Evolutionary conservation across 2,888 invertebrate genomes (phyloP).

Genomic region (Aelia acuminata): DNA sequence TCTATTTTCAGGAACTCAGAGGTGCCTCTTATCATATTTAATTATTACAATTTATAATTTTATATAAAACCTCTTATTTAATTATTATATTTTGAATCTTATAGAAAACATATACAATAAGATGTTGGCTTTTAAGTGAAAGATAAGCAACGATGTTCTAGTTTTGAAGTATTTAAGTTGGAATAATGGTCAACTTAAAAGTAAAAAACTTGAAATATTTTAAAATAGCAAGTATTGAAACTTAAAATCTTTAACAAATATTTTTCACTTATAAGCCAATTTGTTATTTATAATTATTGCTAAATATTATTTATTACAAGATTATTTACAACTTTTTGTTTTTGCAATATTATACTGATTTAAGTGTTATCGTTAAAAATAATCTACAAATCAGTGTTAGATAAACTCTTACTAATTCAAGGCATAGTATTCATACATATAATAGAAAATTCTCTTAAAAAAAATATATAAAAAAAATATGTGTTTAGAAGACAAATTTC

Average conservation of each 20-base stretch:
- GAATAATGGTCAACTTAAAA: not conserved
- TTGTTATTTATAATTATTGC: too few species aligned
- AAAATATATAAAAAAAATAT: slow-evolving; percentile 46
- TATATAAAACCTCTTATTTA: not conserved
- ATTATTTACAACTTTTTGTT: not conserved
- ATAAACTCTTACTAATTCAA: not conserved
- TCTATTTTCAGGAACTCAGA: slow-evolving; percentile 8
- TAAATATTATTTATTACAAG: too few species aligned
- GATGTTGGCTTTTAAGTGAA: not conserved
- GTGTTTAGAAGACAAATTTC: slow-evolving; percentile 1
- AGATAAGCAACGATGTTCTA: not conserved
- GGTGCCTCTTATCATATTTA: not conserved
- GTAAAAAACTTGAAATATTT: not conserved
- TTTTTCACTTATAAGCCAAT: not conserved
- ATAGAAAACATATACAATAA: not conserved
- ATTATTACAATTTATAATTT: not conserved
- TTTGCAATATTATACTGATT: not conserved
- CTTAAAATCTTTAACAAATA: not conserved
- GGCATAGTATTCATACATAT: not conserved
- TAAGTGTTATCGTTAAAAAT: not conserved
- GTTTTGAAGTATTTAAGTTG: not conserved
- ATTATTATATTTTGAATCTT: not conserved
- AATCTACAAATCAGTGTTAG: slow-evolving; percentile 10
- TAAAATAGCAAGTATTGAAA: not conserved
- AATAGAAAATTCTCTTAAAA: slow-evolving; percentile 47